Evolutionary conservation across 1,140 invertebrate species (phyloP).

Genomic region (Tribolium madens): DNA sequence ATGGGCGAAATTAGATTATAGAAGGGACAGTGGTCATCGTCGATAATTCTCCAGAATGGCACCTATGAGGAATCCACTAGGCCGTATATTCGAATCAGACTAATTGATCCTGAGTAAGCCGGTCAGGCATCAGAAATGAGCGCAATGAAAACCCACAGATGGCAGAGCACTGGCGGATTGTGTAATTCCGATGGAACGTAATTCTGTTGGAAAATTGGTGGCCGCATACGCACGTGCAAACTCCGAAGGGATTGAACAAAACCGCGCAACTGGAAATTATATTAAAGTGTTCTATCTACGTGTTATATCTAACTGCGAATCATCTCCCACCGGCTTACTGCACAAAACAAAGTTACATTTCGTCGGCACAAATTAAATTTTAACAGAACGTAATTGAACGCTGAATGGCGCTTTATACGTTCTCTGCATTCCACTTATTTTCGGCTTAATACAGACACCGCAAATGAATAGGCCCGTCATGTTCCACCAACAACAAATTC

Average conservation of each 20-base stretch:
- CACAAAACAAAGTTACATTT: slow-evolving; percentile 65
- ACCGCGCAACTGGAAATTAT: slow-evolving; percentile 62
- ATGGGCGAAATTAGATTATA: slow-evolving; percentile 59
- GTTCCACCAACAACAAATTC: slow-evolving; percentile 52
- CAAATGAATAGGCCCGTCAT: slow-evolving; percentile 60
- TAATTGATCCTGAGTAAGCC: slow-evolving; percentile 50
- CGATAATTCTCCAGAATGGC: slow-evolving; percentile 57
- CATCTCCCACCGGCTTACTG: slow-evolving; percentile 58
- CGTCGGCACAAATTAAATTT: slow-evolving; percentile 65
- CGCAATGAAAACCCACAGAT: slow-evolving; percentile 35
- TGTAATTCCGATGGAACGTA: slow-evolving; percentile 40
- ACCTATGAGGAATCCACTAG: slow-evolving; percentile 57
- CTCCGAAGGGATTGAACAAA: slow-evolving; percentile 62
- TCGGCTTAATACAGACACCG: slow-evolving; percentile 63
- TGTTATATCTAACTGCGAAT: slow-evolving; percentile 43
- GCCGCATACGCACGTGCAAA: slow-evolving; percentile 60
- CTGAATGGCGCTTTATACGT: slow-evolving; percentile 59
- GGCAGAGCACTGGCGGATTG: slow-evolving; percentile 17
- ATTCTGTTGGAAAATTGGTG: slow-evolving; percentile 60
- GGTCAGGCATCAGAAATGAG: slow-evolving; percentile 34
- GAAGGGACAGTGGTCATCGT: slow-evolving; percentile 54
- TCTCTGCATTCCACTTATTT: slow-evolving; percentile 62
- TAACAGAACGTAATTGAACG: slow-evolving; percentile 65
- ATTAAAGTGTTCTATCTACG: slow-evolving; percentile 59
- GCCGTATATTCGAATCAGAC: slow-evolving; percentile 53